phyloP scores from a whole-genome alignment of 2,888 invertebrate species.

The Drosophila anomalata region DNA sequence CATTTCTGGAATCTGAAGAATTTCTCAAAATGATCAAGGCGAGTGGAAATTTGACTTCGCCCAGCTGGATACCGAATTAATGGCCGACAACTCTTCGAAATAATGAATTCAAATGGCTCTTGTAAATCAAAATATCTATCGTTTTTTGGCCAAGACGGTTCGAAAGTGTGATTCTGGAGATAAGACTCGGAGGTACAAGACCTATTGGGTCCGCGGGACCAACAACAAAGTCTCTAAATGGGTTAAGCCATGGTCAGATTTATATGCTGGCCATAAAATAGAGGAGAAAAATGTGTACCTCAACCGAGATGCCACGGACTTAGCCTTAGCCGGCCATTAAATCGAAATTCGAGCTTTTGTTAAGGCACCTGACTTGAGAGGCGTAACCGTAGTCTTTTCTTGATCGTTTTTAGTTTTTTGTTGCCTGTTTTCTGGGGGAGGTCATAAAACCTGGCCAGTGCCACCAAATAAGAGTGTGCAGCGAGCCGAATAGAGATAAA shows the following conservation, averaged over 20 bases:
- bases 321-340: conserved; percentile 38
- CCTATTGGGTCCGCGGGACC: conserved; percentile 13
- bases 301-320: conserved; percentile 47
- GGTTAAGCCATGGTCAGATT: conserved; percentile 52
- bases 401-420: background rate
- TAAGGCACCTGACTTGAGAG: conserved; percentile 70
- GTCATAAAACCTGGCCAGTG: conserved; percentile 74
- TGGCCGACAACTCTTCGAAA: conserved; percentile 1
- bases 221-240: conserved; percentile 52
- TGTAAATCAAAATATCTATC: conserved; percentile 28
- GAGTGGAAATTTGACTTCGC: background rate
- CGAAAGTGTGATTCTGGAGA: conserved; percentile 42
- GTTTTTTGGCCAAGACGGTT: conserved; percentile 3
- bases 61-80: conserved; percentile 9
- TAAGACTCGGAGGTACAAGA: conserved; percentile 22
- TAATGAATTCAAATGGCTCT: conserved; percentile 37
- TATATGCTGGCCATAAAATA: conserved; percentile 64
- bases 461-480: conserved; percentile 66
- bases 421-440: conserved; percentile 49
- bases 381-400: conserved; percentile 56
- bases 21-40: conserved; percentile 2
- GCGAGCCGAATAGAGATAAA: conserved; percentile 43
- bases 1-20: conserved; percentile 17
- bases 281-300: conserved; percentile 43
- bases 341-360: conserved; percentile 68